These are phyloP conservation scores for Harpagoxenus sublaevis DNA, from an alignment of 2,888 invertebrate genomes.

Conservation along the genomic window DNA sequence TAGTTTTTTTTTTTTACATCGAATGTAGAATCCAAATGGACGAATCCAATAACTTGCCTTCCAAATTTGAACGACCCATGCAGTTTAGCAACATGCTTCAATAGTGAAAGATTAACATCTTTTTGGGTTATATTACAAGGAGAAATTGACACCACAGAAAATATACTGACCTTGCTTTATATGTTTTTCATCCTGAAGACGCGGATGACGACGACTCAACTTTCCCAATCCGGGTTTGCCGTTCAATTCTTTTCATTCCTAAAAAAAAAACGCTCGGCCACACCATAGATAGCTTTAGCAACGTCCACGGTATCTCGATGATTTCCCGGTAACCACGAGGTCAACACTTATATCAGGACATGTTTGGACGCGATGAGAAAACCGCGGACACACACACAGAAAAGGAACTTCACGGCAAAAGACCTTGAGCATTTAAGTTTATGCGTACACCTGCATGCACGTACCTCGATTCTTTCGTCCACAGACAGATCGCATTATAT, in stretches of 20 bases:
- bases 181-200: conserved; percentile 58
- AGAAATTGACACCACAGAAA: background rate
- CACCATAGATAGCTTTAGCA: conserved; percentile 79
- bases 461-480: conserved; percentile 66
- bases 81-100: background rate
- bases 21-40: background rate
- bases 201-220: conserved; percentile 68
- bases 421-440: conserved; percentile 73
- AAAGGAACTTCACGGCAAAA: conserved; percentile 74
- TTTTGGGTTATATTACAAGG: background rate
- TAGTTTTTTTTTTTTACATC: background rate
- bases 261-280: conserved; percentile 69
- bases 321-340: conserved; percentile 79
- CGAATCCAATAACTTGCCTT: background rate
- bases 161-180: conserved; percentile 39
- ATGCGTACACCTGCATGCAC: conserved; percentile 70
- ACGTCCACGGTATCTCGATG: conserved; percentile 76
- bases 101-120: background rate
- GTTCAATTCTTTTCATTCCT: conserved; percentile 74
- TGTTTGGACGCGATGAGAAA: conserved; percentile 79
- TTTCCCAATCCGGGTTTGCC: conserved; percentile 72
- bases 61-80: background rate
- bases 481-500: conserved; percentile 57
- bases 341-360: conserved; percentile 81
- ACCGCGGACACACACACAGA: conserved; percentile 65